Evolutionary conservation across 2,797 vertebrate genomes (phyloP).

Genomic region (Takifugu ocellatus): DNA sequence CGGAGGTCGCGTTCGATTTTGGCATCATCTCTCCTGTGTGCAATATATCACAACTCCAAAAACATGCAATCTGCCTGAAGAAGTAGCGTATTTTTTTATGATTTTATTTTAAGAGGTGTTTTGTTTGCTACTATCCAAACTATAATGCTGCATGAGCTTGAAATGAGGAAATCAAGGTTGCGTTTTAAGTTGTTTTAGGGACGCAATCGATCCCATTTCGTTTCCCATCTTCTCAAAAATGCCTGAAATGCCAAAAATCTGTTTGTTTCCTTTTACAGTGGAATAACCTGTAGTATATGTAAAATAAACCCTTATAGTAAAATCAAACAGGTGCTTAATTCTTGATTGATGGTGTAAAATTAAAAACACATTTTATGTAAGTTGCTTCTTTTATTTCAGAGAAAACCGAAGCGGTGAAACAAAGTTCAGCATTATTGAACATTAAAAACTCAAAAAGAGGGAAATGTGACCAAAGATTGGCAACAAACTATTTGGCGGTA

Average conservation of each 20-base stretch:
- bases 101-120: constrained; percentile 14
- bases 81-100: constrained; percentile 51
- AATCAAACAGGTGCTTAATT: constrained; percentile 13
- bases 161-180: constrained; percentile 35
- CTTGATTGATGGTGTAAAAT: constrained; percentile 3
- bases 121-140: constrained; percentile 37
- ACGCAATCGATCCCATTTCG: constrained; percentile 25
- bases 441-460: too few species aligned
- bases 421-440: neutral
- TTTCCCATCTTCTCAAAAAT: constrained; percentile 48
- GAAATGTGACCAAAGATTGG: too few species aligned
- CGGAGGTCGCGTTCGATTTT: constrained; percentile 26
- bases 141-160: constrained; percentile 58
- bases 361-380: constrained; percentile 31
- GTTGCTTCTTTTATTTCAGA: constrained; percentile 12
- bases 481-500: too few species aligned
- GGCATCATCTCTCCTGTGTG: constrained; percentile 53
- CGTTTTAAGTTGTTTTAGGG: constrained; percentile 39
- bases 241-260: constrained; percentile 68
- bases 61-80: constrained; percentile 56
- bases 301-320: constrained; percentile 75
- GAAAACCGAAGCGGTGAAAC: constrained; percentile 17
- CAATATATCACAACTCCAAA: constrained; percentile 55
- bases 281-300: constrained; percentile 70
- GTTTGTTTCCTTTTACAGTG: constrained; percentile 57